Conservation (phyloP, 2,888 invertebrate genomes). For the Agrilus mali region DNA sequence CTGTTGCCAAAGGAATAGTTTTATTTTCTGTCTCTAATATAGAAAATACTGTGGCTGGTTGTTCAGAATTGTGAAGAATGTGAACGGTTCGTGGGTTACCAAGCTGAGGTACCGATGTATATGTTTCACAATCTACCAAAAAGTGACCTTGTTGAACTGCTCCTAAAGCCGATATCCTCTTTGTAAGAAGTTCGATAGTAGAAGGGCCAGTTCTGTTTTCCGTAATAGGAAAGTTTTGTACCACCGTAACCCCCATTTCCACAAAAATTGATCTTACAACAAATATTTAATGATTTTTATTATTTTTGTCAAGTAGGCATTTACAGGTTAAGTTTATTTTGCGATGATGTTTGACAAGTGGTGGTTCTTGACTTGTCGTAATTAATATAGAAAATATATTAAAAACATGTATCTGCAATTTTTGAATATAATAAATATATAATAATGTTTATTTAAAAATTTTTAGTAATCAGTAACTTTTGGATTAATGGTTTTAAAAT, state of each 20-base stretch:
- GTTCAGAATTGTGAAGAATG: conserved; percentile 91
- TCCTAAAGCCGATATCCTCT: conserved; percentile 73
- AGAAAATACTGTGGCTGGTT: conserved; percentile 88
- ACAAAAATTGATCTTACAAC: too few species aligned
- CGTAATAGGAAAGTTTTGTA: conserved; percentile 77
- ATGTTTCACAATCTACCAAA: conserved; percentile 90
- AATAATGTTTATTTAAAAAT: too few species aligned
- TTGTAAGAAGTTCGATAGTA: conserved; percentile 75
- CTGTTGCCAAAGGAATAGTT: conserved; percentile 78
- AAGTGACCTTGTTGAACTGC: conserved; percentile 83
- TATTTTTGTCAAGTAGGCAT: too few species aligned
- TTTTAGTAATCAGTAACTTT: too few species aligned
- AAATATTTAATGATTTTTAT: too few species aligned
- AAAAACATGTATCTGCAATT: background rate
- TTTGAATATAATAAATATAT: too few species aligned
- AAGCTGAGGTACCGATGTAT: conserved; percentile 63
- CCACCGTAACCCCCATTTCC: conserved; percentile 53
- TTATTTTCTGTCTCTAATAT: conserved; percentile 79
- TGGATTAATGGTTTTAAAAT: too few species aligned
- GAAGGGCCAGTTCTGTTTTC: conserved; percentile 86
- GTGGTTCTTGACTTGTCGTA: background rate
- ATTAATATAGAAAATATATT: background rate
- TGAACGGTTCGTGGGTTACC: conserved; percentile 74
- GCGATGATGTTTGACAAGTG: background rate
- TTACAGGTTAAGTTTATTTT: too few species aligned